Base-by-base conservation (phyloP, 2,113 vertebrate species). In the Panthera leo region DNA sequence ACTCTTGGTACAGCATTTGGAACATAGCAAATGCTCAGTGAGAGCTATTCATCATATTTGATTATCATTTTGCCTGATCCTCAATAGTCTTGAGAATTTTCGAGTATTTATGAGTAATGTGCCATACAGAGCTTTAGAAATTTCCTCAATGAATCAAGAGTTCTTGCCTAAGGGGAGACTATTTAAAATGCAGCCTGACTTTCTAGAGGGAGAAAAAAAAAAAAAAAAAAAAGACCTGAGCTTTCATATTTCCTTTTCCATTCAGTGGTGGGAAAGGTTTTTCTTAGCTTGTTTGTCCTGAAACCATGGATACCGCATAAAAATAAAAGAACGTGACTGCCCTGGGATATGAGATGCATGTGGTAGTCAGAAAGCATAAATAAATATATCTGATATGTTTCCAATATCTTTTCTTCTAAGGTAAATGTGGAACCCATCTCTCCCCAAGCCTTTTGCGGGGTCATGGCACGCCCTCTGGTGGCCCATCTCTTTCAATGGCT, bases 391-490 rank as follows among this genome's bases (percentile, higher is more conserved):
- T 10, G 76, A 70, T 51, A 31, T 9, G 18, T 79, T 80, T 86
- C n/a, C 21, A 58, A 71, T 88, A 76, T 68, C 67, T 71, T 63
- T 85, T n/a, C 80, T 89, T 51, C 90, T 18, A 42, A 80, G 75
- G 31, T 18, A 45, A 75, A 83, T 12, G n/a, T 42, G 88, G 68
- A 88, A 14, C 39, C 68, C 68, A 10, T 14, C 1, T 10, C 31
- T 90, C 67, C 21, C 89, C 27, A n/a, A 48, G 73, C 42, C 85
- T 12, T 11, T 73, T 82, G 91, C 0, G 8, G 90, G 27, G 68
- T 95, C 63, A 70, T 53, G 79, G 34, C 67, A 96, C 94, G 84
- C 95, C 97, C 97, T 94, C 97, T 98, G 89, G 92, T 98, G 97
- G 93, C 11, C 27, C 0, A 7, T 83, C 13, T 58, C 84, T 95